phyloP scores from a whole-genome alignment of 1,140 invertebrate species.

The Teleogryllus occipitalis region DNA sequence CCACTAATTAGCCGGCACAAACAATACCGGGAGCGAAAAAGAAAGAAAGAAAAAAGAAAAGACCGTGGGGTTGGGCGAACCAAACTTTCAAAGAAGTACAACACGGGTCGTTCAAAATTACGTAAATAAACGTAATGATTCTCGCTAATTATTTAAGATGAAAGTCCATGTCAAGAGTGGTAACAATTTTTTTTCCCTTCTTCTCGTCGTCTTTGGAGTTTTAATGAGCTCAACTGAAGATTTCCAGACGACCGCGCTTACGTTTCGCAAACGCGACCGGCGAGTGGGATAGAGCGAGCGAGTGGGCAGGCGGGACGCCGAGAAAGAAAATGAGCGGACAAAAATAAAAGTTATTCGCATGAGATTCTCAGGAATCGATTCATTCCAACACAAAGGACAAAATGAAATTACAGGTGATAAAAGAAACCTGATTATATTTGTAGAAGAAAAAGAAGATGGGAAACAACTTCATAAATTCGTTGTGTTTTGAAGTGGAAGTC shows the following conservation, averaged over 20 bases:
- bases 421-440: no score
- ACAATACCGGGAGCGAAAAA: not conserved
- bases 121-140: not conserved
- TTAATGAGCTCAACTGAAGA: not conserved
- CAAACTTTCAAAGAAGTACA: not conserved
- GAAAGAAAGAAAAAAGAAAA: not conserved
- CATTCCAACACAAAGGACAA: no score
- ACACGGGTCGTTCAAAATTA: not conserved
- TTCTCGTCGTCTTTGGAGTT: not conserved
- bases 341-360: no score
- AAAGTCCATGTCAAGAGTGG: conserved; percentile 1
- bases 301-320: no score
- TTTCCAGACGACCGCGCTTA: not conserved
- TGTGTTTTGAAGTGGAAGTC: no score
- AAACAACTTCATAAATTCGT: no score
- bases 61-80: not conserved
- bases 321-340: no score
- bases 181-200: not conserved
- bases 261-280: no score
- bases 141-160: not conserved
- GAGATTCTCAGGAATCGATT: no score
- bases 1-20: not conserved
- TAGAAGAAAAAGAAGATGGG: no score
- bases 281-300: not conserved
- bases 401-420: no score